Base-by-base conservation (phyloP, 2,797 vertebrate species). In the Tragopan temminckii region DNA sequence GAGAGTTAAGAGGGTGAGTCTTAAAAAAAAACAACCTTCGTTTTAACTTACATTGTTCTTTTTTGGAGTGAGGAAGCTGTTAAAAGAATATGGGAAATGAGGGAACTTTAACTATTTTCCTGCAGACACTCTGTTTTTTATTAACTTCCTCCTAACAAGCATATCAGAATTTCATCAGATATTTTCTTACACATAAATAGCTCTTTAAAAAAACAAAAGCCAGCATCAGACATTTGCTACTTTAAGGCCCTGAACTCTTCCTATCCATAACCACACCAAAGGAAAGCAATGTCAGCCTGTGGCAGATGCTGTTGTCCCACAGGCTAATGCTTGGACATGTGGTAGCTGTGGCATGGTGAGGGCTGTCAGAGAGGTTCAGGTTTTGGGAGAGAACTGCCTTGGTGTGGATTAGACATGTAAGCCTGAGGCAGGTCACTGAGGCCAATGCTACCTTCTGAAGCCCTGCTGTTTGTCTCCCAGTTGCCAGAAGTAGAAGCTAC, bases 131-230 rank as follows among this genome's bases (percentile, higher is more conserved):
- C 68, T 7, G 3, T 20, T 82, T 27, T 91, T 93, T 79, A 93
- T 38, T 70, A 96, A 63, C 53, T 90, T 88, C 45, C 78, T 66
- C 74, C 62, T 53, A 94, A 79, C 0, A 5, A 80, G 40, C 55
- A 63, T 3, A 70, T 46, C n/a, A 89, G 67, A 89, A 88, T 36
- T 80, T 85, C 64, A 83, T 35, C 33, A 33, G 3, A 6, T 82
- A n/a, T 90, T 85, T 95, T 88, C 80, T 88, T 88, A 71, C 24
- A 87, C 40, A 74, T 38, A 80, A 92, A 72, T 15, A 85, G 21
- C 16, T 83, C 66, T 85, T 78, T 17, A 40, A 43, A 93, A 3
- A 19, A 78, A 24, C 78, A 23, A 84, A 70, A 71, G 58, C 17
- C 74, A 62, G 46, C 0, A 0, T 67, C 63, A 80, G 38, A 72